A percentile compares a stretch with the other conserved stretches of the same genome.
Evolutionary conservation across 2,113 vertebrate species (phyloP).

Genomic region (Lates calcarifer): DNA sequence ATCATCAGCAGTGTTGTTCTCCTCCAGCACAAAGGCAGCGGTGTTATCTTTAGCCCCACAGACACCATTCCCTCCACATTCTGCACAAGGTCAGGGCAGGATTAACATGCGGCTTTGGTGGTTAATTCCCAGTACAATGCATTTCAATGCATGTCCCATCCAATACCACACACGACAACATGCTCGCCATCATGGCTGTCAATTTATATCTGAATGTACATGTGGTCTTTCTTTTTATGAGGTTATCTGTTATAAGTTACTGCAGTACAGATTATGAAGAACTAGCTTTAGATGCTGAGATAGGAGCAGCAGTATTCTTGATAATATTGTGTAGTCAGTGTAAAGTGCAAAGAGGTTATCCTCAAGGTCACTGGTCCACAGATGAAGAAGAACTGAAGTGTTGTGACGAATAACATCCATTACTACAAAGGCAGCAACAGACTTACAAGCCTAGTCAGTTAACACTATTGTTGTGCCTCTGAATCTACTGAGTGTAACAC

Average conservation of each 20-base stretch:
- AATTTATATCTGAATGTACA: slow-evolving; percentile 10
- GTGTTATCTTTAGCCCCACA: slow-evolving; percentile 78
- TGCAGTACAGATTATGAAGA: background rate
- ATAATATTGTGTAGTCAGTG: background rate
- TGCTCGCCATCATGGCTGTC: background rate
- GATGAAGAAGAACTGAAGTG: slow-evolving; percentile 35
- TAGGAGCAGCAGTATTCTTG: background rate
- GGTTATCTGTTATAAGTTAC: background rate
- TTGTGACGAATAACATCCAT: slow-evolving; percentile 50
- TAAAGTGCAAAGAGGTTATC: slow-evolving; percentile 28
- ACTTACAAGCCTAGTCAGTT: slow-evolving; percentile 56
- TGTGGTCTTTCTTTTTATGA: background rate
- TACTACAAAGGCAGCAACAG: slow-evolving; percentile 56
- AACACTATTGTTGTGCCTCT: slow-evolving; percentile 58
- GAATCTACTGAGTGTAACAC: slow-evolving; percentile 59
- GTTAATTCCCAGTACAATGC: slow-evolving; percentile 71
- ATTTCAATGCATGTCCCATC: slow-evolving; percentile 60
- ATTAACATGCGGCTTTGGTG: slow-evolving; percentile 73
- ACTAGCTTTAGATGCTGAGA: background rate
- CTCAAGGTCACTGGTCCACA: slow-evolving; percentile 8
- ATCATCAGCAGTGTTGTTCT: slow-evolving; percentile 79
- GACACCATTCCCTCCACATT: slow-evolving; percentile 69
- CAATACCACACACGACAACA: slow-evolving; percentile 11
- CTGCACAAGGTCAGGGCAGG: slow-evolving; percentile 76
- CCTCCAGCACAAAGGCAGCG: slow-evolving; percentile 71